These are phyloP conservation scores for Pelecanoides urinatrix DNA, from an alignment of 2,113 vertebrate genomes.

Conservation along the genomic window DNA sequence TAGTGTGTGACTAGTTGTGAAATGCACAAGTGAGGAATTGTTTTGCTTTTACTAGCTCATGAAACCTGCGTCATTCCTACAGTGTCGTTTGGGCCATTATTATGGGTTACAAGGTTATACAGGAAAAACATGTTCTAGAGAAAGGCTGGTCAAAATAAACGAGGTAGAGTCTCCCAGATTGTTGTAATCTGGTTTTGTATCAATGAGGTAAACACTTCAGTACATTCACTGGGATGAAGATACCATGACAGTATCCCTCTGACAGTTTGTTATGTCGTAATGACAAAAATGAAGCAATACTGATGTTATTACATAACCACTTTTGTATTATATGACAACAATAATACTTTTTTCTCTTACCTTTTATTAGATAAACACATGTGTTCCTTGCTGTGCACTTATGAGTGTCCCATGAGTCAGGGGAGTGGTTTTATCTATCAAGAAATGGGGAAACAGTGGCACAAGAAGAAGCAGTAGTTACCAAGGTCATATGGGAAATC, in stretches of 20 bases:
- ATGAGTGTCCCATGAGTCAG: neutral
- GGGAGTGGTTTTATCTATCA: neutral
- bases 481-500: neutral
- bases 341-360: neutral
- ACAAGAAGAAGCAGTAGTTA: neutral
- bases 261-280: slow-evolving; percentile 36
- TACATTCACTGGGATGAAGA: slow-evolving; percentile 46
- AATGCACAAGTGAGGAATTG: slow-evolving; percentile 45
- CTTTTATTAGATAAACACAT: neutral
- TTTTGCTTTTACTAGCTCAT: slow-evolving; percentile 46
- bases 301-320: slow-evolving; percentile 18
- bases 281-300: slow-evolving; percentile 58
- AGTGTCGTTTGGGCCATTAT: slow-evolving; percentile 65
- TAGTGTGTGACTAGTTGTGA: slow-evolving; percentile 8
- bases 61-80: slow-evolving; percentile 53
- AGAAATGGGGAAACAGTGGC: slow-evolving; percentile 11
- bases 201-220: slow-evolving; percentile 44
- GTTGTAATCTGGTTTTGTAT: slow-evolving; percentile 47
- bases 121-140: slow-evolving; percentile 73
- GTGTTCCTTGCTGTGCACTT: neutral
- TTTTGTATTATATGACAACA: slow-evolving; percentile 19
- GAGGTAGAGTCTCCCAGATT: neutral
- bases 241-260: neutral
- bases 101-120: slow-evolving; percentile 66
- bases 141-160: slow-evolving; percentile 50